A percentile compares a stretch with the other conserved stretches of the same genome.
phyloP scores from a whole-genome alignment of 2,113 vertebrate genomes.

The Morone saxatilis region DNA sequence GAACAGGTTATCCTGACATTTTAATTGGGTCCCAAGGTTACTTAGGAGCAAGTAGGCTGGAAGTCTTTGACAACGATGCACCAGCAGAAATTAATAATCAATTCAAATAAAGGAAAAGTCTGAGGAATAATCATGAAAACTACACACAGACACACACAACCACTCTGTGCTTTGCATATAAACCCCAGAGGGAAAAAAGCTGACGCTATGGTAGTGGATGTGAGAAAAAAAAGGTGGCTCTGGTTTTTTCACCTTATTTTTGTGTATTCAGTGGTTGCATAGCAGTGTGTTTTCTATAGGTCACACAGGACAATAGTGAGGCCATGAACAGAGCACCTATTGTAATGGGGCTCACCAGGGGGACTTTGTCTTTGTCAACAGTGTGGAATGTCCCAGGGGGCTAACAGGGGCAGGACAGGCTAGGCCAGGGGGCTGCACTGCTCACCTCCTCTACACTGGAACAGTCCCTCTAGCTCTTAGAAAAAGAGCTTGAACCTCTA shows the following conservation, averaged over 20 bases:
- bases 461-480: conserved; percentile 68
- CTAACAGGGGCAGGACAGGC: conserved; percentile 58
- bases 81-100: background rate
- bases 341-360: conserved; percentile 86
- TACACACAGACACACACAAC: conserved; percentile 8
- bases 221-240: conserved; percentile 72
- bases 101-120: background rate
- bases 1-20: background rate
- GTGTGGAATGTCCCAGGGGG: conserved; percentile 88
- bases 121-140: background rate
- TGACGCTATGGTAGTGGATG: conserved; percentile 68
- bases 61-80: background rate
- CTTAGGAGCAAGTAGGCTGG: background rate
- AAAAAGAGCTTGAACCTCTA: conserved; percentile 42
- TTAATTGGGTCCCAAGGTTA: background rate
- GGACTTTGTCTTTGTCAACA: conserved; percentile 90
- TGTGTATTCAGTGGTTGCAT: conserved; percentile 75
- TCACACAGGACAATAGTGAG: conserved; percentile 87
- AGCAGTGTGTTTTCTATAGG: conserved; percentile 85
- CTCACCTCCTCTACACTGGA: conserved; percentile 68
- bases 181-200: conserved; percentile 67
- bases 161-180: conserved; percentile 44
- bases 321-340: conserved; percentile 85
- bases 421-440: conserved; percentile 37
- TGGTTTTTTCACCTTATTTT: conserved; percentile 82